A percentile compares a stretch with the other conserved stretches of the same genome.
phyloP scores from a whole-genome alignment of 2,113 vertebrate genomes.

The Balaeniceps rex region DNA sequence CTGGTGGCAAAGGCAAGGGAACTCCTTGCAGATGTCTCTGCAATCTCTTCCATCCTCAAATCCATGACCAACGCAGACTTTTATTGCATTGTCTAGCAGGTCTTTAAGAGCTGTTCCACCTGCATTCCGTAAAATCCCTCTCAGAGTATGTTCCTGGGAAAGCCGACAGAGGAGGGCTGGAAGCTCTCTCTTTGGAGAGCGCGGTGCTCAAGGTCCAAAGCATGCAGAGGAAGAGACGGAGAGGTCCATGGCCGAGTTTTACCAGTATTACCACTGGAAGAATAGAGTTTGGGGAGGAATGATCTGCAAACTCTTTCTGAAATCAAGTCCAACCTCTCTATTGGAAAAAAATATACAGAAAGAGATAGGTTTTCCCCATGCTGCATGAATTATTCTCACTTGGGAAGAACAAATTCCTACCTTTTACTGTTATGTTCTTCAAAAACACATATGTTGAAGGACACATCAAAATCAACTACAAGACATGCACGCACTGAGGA shows the following conservation, averaged over 20 bases:
- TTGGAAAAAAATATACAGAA: neutral
- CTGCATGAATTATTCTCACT: neutral
- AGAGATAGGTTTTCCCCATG: neutral
- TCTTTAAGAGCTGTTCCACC: neutral
- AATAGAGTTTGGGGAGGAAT: fast-evolving
- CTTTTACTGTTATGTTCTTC: neutral
- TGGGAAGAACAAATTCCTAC: neutral
- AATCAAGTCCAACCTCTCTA: neutral
- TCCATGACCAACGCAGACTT: neutral
- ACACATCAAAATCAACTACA: neutral
- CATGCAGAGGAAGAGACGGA: neutral
- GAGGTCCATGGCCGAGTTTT: fast-evolving
- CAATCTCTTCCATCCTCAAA: neutral
- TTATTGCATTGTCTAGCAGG: neutral
- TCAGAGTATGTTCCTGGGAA: neutral
- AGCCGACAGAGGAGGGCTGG: neutral
- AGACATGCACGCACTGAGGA: neutral
- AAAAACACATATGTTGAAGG: fast-evolving
- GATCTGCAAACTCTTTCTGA: neutral
- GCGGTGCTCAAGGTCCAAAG: neutral
- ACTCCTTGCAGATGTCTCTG: neutral
- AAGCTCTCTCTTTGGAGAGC: neutral
- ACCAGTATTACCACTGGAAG: neutral
- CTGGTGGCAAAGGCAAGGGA: neutral
- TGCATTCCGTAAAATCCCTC: neutral